phyloP scores from a whole-genome alignment of 2,113 vertebrate species.

The Polypterus senegalus region DNA sequence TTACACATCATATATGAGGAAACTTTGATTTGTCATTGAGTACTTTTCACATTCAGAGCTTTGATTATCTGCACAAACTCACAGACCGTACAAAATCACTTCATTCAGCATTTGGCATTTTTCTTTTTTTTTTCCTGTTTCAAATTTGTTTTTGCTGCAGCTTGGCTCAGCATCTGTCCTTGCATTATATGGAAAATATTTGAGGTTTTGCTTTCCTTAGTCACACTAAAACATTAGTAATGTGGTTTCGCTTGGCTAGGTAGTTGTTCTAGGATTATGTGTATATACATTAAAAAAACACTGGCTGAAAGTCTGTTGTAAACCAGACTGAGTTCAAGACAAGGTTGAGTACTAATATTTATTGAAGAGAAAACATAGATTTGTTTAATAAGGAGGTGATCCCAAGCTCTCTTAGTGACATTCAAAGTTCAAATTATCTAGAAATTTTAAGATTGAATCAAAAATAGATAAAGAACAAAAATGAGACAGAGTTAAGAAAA shows the following conservation, averaged over 20 bases:
- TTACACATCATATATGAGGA: background rate
- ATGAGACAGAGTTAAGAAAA: no score
- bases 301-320: constrained; percentile 10
- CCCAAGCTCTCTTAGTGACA: no score
- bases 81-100: no score
- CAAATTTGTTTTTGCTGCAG: constrained; percentile 13
- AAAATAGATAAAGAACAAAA: no score
- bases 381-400: no score
- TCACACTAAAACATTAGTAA: constrained; percentile 19
- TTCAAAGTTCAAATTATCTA: no score
- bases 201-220: constrained; percentile 13
- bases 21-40: constrained; percentile 19
- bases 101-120: no score
- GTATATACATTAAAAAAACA: constrained; percentile 7
- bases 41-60: constrained; percentile 19
- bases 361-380: no score
- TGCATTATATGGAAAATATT: constrained; percentile 22
- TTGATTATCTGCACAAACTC: constrained; percentile 1
- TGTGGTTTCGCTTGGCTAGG: constrained; percentile 7
- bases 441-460: no score
- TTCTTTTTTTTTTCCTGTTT: background rate
- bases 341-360: background rate
- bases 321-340: background rate
- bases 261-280: constrained; percentile 9
- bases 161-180: constrained; percentile 25